Conservation (phyloP, 2,113 vertebrate species). For the Pteropus alecto region DNA sequence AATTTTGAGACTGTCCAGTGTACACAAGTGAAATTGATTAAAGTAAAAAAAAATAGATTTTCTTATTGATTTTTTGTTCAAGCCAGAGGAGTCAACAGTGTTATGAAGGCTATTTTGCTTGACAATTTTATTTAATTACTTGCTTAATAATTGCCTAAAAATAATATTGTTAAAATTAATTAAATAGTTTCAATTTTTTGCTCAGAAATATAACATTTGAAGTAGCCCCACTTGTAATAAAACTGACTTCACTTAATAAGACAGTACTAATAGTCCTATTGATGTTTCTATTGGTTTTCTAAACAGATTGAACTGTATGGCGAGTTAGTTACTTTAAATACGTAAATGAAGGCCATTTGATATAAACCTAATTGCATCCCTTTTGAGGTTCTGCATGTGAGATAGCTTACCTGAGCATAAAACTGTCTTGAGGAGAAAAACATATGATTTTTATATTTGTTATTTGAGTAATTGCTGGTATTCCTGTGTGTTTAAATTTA, state of each 20-base stretch:
- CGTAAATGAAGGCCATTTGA: neutral
- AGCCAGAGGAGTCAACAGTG: neutral
- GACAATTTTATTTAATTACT: neutral
- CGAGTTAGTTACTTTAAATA: neutral
- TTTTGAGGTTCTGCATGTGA: neutral
- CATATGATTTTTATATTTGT: neutral
- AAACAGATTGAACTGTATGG: neutral
- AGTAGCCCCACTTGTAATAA: neutral
- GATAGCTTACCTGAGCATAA: neutral
- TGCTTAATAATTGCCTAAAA: neutral
- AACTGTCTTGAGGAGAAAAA: neutral
- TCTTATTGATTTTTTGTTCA: neutral
- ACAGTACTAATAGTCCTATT: neutral
- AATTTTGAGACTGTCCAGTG: neutral
- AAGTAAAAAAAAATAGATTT: neutral
- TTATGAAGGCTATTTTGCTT: neutral
- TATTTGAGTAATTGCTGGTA: neutral
- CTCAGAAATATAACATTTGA: neutral
- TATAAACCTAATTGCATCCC: neutral
- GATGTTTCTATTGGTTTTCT: neutral
- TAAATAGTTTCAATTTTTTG: neutral
- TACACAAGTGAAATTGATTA: neutral
- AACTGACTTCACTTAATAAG: neutral
- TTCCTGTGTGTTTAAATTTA: neutral
- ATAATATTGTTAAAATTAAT: neutral